A percentile compares a stretch with the other conserved stretches of the same genome.
phyloP scores from a whole-genome alignment of 2,113 vertebrate species.

The Recurvirostra avosetta region DNA sequence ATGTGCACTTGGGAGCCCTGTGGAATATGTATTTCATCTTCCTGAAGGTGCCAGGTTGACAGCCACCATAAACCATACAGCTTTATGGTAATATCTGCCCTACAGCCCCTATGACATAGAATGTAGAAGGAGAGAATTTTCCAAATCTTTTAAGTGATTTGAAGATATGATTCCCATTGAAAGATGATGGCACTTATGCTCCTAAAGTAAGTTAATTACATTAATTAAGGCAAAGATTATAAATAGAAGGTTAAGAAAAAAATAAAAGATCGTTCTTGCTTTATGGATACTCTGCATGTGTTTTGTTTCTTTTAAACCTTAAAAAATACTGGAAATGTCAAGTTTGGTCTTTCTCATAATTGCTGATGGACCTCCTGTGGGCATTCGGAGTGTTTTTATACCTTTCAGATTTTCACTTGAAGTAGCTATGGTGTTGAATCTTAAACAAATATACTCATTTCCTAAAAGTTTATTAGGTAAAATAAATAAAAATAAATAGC shows the following conservation, averaged over 20 bases:
- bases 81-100: neutral
- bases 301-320: neutral
- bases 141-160: neutral
- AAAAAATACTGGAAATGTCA: neutral
- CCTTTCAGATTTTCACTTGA: neutral
- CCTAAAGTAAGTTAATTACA: neutral
- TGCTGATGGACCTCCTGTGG: neutral
- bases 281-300: neutral
- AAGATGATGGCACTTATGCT: neutral
- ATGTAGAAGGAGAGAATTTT: neutral
- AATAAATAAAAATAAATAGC: neutral
- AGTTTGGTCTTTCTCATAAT: neutral
- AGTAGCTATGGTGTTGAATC: neutral
- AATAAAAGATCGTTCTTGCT: neutral
- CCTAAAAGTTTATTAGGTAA: neutral
- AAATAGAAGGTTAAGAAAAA: neutral
- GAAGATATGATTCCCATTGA: neutral
- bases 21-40: neutral
- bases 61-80: neutral
- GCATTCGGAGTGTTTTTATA: neutral
- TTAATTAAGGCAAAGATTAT: neutral
- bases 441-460: neutral
- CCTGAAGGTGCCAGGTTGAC: neutral
- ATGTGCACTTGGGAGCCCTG: neutral
- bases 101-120: neutral